Base-by-base conservation (phyloP, 1,140 invertebrate genomes). In the Bombus impatiens region DNA sequence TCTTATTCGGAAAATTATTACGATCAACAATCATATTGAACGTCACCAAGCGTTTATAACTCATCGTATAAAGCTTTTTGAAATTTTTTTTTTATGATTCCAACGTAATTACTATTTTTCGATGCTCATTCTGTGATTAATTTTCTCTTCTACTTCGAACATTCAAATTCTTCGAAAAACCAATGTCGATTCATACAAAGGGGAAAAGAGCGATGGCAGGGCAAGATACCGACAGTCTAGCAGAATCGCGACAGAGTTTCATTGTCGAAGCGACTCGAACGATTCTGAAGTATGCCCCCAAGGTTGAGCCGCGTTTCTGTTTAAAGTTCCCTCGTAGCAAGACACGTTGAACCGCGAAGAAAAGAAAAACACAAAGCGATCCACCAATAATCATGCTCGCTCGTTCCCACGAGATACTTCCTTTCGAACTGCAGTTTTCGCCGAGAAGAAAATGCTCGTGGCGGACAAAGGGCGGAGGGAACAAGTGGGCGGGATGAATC, bases 281-380 rank as follows among this genome's bases (percentile, higher is more conserved):
- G 25, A 40, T 25, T 71, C n/a, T 35, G 13, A 22, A 6, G 42
- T n/a, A 35, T 62, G 37, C 18, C 53, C 28, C 25, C 28, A 37
- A 47, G 42, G 72, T 67, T 83, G 68, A 42, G 40, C 22, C 59
- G 72, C 32, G 62, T 83, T 67, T 77, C 81, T 53, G 62, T 77
- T 76, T 77, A 67, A 83, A 83, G 44, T 53, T 67, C 42, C 40
- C 37, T 28, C 35, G 35, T 77, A n/a, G n/a, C 10, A 28, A 37
- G 81, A 44, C 37, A 37, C 40, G 57, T 65, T 57, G 22, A 37
- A 13, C n/a, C 3, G 32, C 42, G 28, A 59, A n/a, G n/a, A 35
- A 83, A 76, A 25, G 67, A 74, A 62, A 42, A n/a, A 40, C 72
- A 74, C 70, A 82, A 82, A 75, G 72, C 62, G 53, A 83, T 59